Conservation (phyloP, 1,140 invertebrate genomes). For the Formica exsecta region DNA sequence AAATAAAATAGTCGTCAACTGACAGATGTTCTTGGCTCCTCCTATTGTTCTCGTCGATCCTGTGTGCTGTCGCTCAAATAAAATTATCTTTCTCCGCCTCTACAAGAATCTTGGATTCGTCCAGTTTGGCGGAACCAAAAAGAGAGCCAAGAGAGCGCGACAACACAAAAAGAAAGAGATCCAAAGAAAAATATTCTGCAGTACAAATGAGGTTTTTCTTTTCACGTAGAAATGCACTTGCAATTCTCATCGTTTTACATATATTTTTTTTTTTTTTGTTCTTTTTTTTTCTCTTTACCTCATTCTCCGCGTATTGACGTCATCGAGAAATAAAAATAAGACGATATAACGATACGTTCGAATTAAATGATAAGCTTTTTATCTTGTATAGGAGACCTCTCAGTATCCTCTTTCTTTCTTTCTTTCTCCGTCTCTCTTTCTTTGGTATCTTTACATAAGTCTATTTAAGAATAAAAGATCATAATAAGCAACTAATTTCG, state of each 20-base stretch:
- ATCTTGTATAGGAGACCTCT: conserved; percentile 28
- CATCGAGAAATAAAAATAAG: conserved; percentile 3
- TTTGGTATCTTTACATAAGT: not conserved
- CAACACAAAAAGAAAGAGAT: conserved; percentile 15
- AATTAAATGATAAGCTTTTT: conserved; percentile 37
- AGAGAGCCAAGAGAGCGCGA: conserved; percentile 13
- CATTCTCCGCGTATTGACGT: not conserved
- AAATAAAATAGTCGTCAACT: not conserved
- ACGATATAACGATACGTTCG: conserved; percentile 28
- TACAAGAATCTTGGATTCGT: not conserved
- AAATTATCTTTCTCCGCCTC: conserved; percentile 14
- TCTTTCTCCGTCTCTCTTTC: conserved; percentile 2
- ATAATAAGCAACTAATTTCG: conserved; percentile 54
- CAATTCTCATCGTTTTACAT: conserved; percentile 16
- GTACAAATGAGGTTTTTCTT: conserved; percentile 35
- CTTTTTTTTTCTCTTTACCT: not conserved
- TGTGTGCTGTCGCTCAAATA: not conserved
- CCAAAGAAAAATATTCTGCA: conserved; percentile 37
- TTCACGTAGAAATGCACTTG: conserved; percentile 11
- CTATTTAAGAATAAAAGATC: conserved; percentile 51
- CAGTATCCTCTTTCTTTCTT: conserved; percentile 44
- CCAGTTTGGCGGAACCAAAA: not conserved
- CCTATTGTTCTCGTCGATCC: not conserved
- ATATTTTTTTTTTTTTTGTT: not conserved
- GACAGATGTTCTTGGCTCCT: not conserved